These are phyloP conservation scores for Notothenia coriiceps DNA, from an alignment of 2,113 vertebrate species.

Conservation along the genomic window DNA sequence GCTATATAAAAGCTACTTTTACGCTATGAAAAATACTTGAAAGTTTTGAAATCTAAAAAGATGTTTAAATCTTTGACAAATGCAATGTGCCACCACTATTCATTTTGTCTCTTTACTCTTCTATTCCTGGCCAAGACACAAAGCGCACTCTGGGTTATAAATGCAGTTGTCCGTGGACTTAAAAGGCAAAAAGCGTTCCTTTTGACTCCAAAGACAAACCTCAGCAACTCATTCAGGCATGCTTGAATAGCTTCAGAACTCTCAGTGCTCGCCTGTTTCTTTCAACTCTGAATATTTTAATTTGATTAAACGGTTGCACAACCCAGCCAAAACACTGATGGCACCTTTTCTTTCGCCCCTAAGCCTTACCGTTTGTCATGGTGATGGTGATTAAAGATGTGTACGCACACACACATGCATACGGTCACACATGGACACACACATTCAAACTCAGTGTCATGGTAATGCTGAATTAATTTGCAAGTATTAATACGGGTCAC, in stretches of 20 bases:
- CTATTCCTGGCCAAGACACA: slow-evolving; percentile 4
- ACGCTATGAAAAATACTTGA: neutral
- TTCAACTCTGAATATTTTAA: slow-evolving; percentile 61
- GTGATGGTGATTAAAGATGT: slow-evolving; percentile 44
- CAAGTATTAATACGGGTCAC: slow-evolving; percentile 64
- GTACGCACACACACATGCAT: neutral
- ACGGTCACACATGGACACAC: slow-evolving; percentile 3
- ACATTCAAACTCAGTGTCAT: slow-evolving; percentile 37
- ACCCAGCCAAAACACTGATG: slow-evolving; percentile 49
- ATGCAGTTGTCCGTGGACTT: slow-evolving; percentile 37
- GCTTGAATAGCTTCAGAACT: slow-evolving; percentile 54
- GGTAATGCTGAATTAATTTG: slow-evolving; percentile 55
- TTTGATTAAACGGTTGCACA: slow-evolving; percentile 65
- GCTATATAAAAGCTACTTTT: neutral
- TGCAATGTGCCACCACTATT: neutral
- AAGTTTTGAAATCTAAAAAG: too few species aligned
- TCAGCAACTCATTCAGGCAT: slow-evolving; percentile 66
- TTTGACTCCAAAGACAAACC: slow-evolving; percentile 51
- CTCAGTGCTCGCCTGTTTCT: slow-evolving; percentile 52
- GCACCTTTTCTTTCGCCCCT: slow-evolving; percentile 46
- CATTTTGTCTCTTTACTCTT: slow-evolving; percentile 5
- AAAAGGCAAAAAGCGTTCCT: slow-evolving; percentile 39
- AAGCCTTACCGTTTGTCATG: slow-evolving; percentile 61
- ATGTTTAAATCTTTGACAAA: neutral
- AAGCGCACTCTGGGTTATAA: slow-evolving; percentile 12